Conservation (phyloP, 2,888 invertebrate genomes). For the Noctuana brunneofusca region DNA sequence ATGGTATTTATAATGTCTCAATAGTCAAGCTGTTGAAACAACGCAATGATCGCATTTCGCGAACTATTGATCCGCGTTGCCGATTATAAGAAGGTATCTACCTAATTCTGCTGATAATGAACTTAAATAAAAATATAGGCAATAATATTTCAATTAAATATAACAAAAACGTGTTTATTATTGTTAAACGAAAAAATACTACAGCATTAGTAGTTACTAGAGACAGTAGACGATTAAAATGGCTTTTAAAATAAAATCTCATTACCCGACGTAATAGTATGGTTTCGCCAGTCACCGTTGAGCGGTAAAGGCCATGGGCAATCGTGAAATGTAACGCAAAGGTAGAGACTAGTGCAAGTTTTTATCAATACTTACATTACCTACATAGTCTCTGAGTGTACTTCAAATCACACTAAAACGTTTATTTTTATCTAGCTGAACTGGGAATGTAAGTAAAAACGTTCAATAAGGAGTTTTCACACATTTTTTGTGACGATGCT, state of each 20-base stretch:
- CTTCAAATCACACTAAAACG: not conserved
- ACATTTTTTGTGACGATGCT: not conserved
- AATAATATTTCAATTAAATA: no score
- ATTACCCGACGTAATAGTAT: slow-evolving; percentile 26
- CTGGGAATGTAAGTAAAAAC: not conserved
- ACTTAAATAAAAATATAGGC: not conserved
- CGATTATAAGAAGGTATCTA: no score
- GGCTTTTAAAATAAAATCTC: slow-evolving; percentile 29
- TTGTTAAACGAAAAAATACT: slow-evolving; percentile 2
- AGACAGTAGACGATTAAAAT: not conserved
- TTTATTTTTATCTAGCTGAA: not conserved
- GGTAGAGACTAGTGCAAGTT: not conserved
- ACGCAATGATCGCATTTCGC: slow-evolving; percentile 19
- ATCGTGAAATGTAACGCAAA: slow-evolving; percentile 20
- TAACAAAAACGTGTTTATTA: not conserved
- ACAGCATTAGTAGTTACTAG: not conserved
- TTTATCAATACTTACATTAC: not conserved
- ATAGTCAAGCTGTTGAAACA: slow-evolving; percentile 11
- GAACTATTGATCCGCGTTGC: slow-evolving; percentile 27
- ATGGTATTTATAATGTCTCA: slow-evolving; percentile 14
- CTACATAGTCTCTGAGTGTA: not conserved
- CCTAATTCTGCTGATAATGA: no score
- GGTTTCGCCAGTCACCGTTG: slow-evolving; percentile 28
- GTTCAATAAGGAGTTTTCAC: not conserved
- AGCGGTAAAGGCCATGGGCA: slow-evolving; percentile 29